Conservation (phyloP, 64 coral and sea anemone genomes). For the Dendronephthya gigantea region DNA sequence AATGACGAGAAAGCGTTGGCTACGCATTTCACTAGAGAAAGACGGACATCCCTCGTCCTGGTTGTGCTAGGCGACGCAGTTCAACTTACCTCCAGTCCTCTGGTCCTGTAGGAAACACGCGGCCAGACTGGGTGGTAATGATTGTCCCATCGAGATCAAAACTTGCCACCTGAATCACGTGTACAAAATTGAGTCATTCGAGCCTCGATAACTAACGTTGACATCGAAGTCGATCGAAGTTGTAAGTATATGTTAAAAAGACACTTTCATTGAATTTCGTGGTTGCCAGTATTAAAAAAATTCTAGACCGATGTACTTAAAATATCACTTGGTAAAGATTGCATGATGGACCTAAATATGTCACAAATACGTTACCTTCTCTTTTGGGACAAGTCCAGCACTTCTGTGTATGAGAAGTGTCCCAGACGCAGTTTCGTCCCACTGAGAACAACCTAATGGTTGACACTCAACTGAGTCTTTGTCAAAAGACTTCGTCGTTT, state of each 20-base stretch:
- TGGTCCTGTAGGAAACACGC: background rate
- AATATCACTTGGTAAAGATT: no score
- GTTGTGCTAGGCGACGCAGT: background rate
- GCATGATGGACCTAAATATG: no score
- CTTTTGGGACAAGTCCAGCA: background rate
- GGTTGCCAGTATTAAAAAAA: no score
- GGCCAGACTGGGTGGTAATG: background rate
- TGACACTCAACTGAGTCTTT: background rate
- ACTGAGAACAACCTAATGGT: background rate
- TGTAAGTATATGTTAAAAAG: no score
- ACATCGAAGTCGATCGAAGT: no score
- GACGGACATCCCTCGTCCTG: no score
- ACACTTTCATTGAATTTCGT: no score
- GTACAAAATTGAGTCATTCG: background rate
- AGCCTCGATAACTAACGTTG: background rate
- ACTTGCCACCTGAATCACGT: background rate
- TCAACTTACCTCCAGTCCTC: slow-evolving; percentile 1
- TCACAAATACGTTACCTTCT: background rate
- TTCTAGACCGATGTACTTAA: no score
- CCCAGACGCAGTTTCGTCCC: background rate
- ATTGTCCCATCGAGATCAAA: slow-evolving; percentile 3
- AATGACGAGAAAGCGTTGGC: no score
- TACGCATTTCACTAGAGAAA: no score
- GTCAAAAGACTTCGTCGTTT: background rate
- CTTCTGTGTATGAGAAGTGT: background rate